These are phyloP conservation scores for Aurelia sp. DNA, from an alignment of 30 jellyfish, hydroid and myxozoan genomes.

Conservation along the genomic window DNA sequence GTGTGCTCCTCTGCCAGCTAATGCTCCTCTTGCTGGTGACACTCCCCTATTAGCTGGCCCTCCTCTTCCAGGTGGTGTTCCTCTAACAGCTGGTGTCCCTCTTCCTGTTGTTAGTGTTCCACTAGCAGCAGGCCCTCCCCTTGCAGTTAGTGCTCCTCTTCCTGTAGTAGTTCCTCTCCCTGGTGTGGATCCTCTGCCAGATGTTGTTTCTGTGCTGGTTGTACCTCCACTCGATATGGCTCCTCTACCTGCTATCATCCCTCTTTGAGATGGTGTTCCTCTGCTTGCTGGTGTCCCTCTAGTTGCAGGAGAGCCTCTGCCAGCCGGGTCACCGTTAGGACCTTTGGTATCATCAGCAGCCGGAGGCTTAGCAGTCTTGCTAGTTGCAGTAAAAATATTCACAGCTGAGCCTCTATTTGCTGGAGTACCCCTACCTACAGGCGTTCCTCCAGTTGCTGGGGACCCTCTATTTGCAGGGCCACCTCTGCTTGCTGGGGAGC, in stretches of 20 bases:
- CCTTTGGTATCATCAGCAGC: no score
- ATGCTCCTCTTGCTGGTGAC: neutral
- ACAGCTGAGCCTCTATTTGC: neutral
- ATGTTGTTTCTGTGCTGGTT: constrained; percentile 7
- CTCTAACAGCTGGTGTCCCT: neutral
- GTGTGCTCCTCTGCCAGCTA: constrained; percentile 16
- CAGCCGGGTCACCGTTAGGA: neutral
- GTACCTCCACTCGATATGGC: neutral
- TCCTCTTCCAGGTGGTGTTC: constrained; percentile 12
- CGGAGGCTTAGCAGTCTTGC: no score
- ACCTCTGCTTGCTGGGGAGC: constrained; percentile 25
- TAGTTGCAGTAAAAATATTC: neutral
- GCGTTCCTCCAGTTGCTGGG: constrained; percentile 8
- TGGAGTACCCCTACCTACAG: constrained; percentile 12
- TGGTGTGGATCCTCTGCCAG: constrained; percentile 12
- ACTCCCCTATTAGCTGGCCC: neutral
- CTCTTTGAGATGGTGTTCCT: constrained; percentile 37
- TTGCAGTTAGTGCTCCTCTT: constrained; percentile 33
- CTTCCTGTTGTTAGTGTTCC: constrained; percentile 24
- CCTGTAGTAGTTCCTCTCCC: constrained; percentile 25
- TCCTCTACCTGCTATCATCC: constrained; percentile 17
- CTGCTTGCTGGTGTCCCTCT: constrained; percentile 19
- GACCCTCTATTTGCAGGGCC: constrained; percentile 31
- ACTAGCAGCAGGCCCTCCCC: constrained; percentile 17
- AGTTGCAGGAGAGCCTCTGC: neutral